Evolutionary conservation across 2,888 invertebrate genomes (phyloP), one percentile per base, ranked within the genome.

Genomic region (Rotaria magnacalcarata): DNA sequence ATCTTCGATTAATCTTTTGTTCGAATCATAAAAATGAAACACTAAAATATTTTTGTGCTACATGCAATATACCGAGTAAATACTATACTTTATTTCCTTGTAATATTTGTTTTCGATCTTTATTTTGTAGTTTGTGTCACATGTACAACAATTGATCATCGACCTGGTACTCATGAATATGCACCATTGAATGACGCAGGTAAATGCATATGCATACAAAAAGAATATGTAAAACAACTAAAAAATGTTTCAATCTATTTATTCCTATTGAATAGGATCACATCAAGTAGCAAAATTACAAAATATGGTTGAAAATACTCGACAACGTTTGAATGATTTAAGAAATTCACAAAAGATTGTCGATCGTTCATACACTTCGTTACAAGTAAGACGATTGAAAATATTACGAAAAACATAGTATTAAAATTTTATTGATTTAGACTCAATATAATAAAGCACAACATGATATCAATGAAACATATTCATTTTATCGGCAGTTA

Each of bases 401-500:
- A 27, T 5, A 58, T 43, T 21, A 34, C 2, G 34, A 34, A 34
- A 34, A 34, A 2, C 34, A 34, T 34, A 34, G 4, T 19, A 80
- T n/a, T 75, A 19, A 7, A 16, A 34, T 67, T 5, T 47, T 2
- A n/a, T 80, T n/a, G 11, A 47, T 80, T 80, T 80, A 80, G 80
- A 47, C 47, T 47, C 80, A 80, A 80, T 80, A 80, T 14, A 43
- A 80, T 47, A 80, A 80, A 47, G 80, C 80, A 10, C 80, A 92
- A 88, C 90, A 90, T 86, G 92, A 92, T 88, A 95, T 98, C 88
- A 96, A 95, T 90, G 97, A 98, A 90, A 96, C 97, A 85, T 97
- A 96, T 92, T 95, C 95, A 91, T 97, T 96, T 91, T 96, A 98
- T 90, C 93, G 95, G 89, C 95, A 96, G 85, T 95, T 96, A 94